phyloP scores from a whole-genome alignment of 2,797 vertebrate species.

The Platyrinchus mystaceus region DNA sequence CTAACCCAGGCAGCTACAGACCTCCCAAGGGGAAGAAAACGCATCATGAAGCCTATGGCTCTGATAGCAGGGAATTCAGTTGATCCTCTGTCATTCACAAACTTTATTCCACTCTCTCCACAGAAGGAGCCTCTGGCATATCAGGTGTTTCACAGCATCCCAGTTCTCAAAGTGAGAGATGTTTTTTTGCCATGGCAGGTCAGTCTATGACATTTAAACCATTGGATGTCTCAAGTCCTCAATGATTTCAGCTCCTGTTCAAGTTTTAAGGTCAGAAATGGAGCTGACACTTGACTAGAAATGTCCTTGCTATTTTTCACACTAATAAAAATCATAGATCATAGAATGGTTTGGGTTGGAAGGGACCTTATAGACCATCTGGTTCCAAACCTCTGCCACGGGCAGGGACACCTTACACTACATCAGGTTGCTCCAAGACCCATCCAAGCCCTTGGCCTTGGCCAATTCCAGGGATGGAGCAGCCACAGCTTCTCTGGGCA shows the following conservation, averaged over 20 bases:
- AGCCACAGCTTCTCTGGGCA: neutral
- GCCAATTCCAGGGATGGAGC: neutral
- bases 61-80: neutral
- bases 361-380: neutral
- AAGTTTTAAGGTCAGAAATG: neutral
- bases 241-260: neutral
- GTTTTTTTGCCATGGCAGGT: neutral
- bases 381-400: neutral
- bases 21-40: neutral
- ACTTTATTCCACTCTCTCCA: neutral
- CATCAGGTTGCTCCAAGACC: neutral
- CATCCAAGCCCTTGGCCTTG: neutral
- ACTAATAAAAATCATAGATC: neutral
- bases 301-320: neutral
- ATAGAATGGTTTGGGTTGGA: neutral
- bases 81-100: neutral
- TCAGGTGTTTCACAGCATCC: neutral
- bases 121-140: neutral
- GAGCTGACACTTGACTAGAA: neutral
- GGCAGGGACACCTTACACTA: neutral
- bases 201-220: neutral
- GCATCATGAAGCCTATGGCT: neutral
- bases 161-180: neutral
- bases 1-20: neutral
- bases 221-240: neutral